phyloP scores from a whole-genome alignment of 2,888 invertebrate genomes.

The Copidosoma aretas region DNA sequence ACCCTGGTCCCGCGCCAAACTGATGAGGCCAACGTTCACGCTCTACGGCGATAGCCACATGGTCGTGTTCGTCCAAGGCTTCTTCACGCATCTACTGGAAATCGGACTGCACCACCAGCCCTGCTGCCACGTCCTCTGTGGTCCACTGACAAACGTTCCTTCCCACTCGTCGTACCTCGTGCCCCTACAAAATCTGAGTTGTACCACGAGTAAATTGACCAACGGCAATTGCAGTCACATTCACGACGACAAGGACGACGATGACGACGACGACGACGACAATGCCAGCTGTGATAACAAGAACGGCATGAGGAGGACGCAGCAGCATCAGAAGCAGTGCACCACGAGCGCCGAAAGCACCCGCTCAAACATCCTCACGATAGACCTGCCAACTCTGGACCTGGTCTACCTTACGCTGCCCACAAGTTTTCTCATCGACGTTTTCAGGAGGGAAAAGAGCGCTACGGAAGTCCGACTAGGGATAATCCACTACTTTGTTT shows the following conservation, averaged over 20 bases:
- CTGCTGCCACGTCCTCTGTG: constrained; percentile 77
- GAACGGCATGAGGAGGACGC: too few relatives aligned
- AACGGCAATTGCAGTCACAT: too few relatives aligned
- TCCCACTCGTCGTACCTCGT: constrained; percentile 72
- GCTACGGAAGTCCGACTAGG: constrained; percentile 77
- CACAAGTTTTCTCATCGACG: constrained; percentile 72
- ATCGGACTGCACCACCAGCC: constrained; percentile 85
- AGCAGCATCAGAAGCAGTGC: too few relatives aligned
- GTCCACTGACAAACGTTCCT: constrained; percentile 67
- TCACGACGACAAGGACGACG: too few relatives aligned
- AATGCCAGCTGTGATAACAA: too few relatives aligned
- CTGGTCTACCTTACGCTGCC: constrained; percentile 73
- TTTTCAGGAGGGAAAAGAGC: constrained; percentile 71
- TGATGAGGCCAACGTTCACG: constrained; percentile 78
- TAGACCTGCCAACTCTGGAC: constrained; percentile 75
- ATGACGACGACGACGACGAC: too few relatives aligned
- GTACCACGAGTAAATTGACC: constrained; percentile 33
- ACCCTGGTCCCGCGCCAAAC: constrained; percentile 79
- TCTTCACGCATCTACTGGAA: constrained; percentile 86
- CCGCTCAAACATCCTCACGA: constrained; percentile 45
- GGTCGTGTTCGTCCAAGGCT: constrained; percentile 81
- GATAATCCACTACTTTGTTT: constrained; percentile 82
- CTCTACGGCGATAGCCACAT: constrained; percentile 80
- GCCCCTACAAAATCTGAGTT: constrained; percentile 68
- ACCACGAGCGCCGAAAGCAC: constrained; percentile 1